A percentile compares a stretch with the other conserved stretches of the same genome.
Conservation (phyloP, 2,797 vertebrate genomes). For the Vipera ursinii region DNA sequence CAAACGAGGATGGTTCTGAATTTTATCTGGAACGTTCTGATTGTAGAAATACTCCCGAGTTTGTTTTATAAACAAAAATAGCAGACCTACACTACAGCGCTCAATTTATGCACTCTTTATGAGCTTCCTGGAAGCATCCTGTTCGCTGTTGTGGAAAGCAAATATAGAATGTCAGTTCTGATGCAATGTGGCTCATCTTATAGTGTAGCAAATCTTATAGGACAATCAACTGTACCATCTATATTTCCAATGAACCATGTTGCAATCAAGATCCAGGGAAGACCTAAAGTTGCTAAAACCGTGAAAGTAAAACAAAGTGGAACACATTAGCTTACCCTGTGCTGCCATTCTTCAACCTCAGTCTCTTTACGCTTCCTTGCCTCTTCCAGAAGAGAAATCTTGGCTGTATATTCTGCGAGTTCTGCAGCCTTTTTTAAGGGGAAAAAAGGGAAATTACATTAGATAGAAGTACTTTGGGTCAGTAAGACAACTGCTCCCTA, state of each 20-base stretch:
- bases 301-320: background rate
- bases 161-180: background rate
- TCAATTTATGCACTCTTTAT: background rate
- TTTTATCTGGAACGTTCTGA: background rate
- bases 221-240: background rate
- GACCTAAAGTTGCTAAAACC: background rate
- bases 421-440: slow-evolving; percentile 80
- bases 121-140: background rate
- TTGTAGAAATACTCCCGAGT: background rate
- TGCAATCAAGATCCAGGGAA: background rate
- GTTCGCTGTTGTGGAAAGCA: background rate
- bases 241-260: background rate
- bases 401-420: slow-evolving; percentile 84
- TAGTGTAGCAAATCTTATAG: background rate
- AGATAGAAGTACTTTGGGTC: background rate
- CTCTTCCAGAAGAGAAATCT: slow-evolving; percentile 86
- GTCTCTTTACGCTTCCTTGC: slow-evolving; percentile 84
- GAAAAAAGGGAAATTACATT: background rate
- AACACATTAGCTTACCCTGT: slow-evolving; percentile 75
- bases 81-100: background rate
- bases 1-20: background rate
- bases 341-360: slow-evolving; percentile 86
- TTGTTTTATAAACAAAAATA: background rate
- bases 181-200: background rate
- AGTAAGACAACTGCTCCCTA: background rate